phyloP scores from a whole-genome alignment of 2,113 vertebrate genomes.

The Istiophorus platypterus region DNA sequence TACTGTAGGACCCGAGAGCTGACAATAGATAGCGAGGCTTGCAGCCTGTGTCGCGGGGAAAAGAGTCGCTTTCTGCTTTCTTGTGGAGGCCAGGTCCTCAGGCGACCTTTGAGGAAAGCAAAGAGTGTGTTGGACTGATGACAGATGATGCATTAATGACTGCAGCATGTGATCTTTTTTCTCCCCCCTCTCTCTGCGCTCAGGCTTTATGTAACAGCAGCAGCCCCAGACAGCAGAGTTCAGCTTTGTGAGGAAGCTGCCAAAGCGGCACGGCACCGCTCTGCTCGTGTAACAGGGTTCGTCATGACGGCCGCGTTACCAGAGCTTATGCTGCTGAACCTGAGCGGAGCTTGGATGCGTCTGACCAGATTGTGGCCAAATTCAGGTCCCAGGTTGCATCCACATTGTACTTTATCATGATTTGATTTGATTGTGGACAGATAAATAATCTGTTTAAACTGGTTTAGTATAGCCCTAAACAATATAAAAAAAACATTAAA shows the following conservation, averaged over 20 bases:
- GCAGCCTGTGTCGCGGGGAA: conserved; percentile 29
- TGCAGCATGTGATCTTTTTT: conserved; percentile 51
- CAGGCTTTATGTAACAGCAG: conserved; percentile 43
- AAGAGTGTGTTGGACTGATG: conserved; percentile 64
- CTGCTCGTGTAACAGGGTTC: conserved; percentile 15
- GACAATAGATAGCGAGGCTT: conserved; percentile 39
- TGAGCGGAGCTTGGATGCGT: neutral
- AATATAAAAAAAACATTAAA: no score
- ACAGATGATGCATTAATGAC: conserved; percentile 68
- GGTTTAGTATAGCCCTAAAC: neutral
- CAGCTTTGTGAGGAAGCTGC: conserved; percentile 31
- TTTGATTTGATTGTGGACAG: neutral
- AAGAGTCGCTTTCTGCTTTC: conserved; percentile 37
- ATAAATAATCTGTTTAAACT: neutral
- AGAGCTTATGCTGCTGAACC: neutral
- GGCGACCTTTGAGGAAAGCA: conserved; percentile 55
- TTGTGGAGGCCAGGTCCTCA: conserved; percentile 43
- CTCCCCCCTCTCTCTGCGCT: conserved; percentile 1
- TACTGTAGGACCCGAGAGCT: conserved; percentile 59
- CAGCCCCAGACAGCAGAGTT: conserved; percentile 17
- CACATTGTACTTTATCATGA: neutral
- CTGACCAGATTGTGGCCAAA: neutral
- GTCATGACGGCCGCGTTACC: neutral
- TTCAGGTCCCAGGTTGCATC: neutral
- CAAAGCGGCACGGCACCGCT: neutral